A percentile compares a stretch with the other conserved stretches of the same genome.
Conservation (phyloP, 1,140 invertebrate species). For the Pinna nobilis region DNA sequence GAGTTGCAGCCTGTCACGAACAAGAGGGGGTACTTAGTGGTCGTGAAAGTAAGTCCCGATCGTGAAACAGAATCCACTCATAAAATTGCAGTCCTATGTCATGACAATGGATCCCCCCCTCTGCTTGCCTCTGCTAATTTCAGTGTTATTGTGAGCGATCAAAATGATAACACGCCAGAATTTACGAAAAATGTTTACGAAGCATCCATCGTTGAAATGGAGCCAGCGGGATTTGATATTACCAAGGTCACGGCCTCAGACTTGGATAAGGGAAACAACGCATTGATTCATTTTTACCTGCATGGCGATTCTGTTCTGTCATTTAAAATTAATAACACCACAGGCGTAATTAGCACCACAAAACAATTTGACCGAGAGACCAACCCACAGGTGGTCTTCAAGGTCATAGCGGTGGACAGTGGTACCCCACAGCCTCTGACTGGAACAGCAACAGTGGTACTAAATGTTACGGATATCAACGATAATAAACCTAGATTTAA, state of each 20-base stretch:
- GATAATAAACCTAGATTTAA: slow-evolving; percentile 93
- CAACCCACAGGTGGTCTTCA: slow-evolving; percentile 87
- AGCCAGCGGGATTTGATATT: slow-evolving; percentile 91
- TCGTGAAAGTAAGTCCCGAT: slow-evolving; percentile 94
- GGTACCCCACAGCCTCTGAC: slow-evolving; percentile 87
- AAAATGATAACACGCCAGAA: slow-evolving; percentile 96
- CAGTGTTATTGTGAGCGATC: slow-evolving; percentile 92
- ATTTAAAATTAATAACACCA: slow-evolving; percentile 90
- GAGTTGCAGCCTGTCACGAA: slow-evolving; percentile 48
- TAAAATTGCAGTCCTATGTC: slow-evolving; percentile 91
- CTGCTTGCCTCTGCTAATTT: slow-evolving; percentile 89
- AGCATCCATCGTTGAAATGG: slow-evolving; percentile 92
- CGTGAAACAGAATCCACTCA: slow-evolving; percentile 89
- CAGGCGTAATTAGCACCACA: slow-evolving; percentile 89
- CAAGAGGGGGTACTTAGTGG: slow-evolving; percentile 52
- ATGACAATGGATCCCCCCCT: slow-evolving; percentile 94
- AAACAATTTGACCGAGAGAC: slow-evolving; percentile 94
- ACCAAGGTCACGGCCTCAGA: slow-evolving; percentile 94
- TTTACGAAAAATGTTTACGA: slow-evolving; percentile 92
- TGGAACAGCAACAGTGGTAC: slow-evolving; percentile 90
- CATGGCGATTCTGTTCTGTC: slow-evolving; percentile 82
- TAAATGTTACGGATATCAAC: slow-evolving; percentile 94
- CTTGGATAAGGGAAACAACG: slow-evolving; percentile 92
- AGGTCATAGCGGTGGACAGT: slow-evolving; percentile 92
- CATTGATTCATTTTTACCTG: slow-evolving; percentile 92